Base-by-base conservation (phyloP, 2,113 vertebrate species). In the Macquaria australasica region DNA sequence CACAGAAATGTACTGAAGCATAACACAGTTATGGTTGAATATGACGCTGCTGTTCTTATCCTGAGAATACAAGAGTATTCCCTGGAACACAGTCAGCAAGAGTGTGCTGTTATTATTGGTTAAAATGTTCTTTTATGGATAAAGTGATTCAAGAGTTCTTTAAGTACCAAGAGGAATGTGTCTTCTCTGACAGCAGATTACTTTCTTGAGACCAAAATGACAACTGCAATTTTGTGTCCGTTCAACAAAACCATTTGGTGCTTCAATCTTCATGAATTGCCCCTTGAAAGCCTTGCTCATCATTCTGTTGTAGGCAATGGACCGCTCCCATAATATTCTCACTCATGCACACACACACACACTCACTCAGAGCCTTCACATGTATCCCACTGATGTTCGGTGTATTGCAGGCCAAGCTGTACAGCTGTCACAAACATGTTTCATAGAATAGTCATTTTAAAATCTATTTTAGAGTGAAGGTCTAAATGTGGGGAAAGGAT, bases 191-290 rank as follows among this genome's bases (percentile, higher is more conserved):
- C 41, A 70, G 45, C 21, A 56, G 21, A 76, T 81, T 81, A 69
- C 43, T 72, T 86, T 83, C 50, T 69, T 1, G 8, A 74, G 56
- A 80, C 56, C 63, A 48, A 83, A 79, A 64, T 56, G 64, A 79
- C 73, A 41, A 37, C 53, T 3, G 23, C 70, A 41, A 64, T 86
- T 89, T 84, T 59, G 78, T 79, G 66, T 69, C 41, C 1, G 1
- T 83, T 81, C 70, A 77, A 87, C 11, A 51, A 86, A 85, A 77
- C 53, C 18, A 58, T 60, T 83, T 56, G 51, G 60, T 72, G 64
- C 28, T 63, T 91, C 81, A 69, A 21, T 82, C 70, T 63, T 87
- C 43, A 48, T 83, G 45, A 80, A 85, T 74, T 78, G 60, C 63
- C 71, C 70, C 60, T 71, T 72, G 63, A 84, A 74, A 75, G 50